phyloP scores from a whole-genome alignment of 2,113 vertebrate genomes.

The Tringa solitaria region DNA sequence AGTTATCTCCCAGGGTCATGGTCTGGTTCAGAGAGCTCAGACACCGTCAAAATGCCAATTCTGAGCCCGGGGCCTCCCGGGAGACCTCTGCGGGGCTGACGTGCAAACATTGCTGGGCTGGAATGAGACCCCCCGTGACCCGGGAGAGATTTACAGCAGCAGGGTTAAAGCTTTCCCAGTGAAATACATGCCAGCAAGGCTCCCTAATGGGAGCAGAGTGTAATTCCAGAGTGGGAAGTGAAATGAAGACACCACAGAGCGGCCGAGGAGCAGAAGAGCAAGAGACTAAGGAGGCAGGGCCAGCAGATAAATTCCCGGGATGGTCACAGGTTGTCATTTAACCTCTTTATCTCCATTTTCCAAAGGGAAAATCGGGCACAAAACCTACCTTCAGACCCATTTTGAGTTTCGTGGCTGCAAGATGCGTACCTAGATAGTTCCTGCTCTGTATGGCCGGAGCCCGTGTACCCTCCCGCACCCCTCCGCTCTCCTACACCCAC shows the following conservation, averaged over 20 bases:
- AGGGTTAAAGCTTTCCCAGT: constrained; percentile 45
- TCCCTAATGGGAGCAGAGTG: neutral
- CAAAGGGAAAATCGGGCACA: rapidly evolving
- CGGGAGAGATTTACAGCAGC: constrained; percentile 12
- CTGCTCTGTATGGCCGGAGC: rapidly evolving
- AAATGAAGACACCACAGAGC: neutral
- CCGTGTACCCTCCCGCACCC: rapidly evolving
- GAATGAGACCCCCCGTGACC: neutral
- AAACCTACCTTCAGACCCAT: rapidly evolving
- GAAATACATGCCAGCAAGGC: neutral
- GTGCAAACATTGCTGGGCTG: neutral
- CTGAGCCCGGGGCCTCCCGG: neutral
- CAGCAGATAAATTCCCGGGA: neutral
- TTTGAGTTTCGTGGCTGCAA: rapidly evolving
- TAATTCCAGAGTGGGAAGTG: neutral
- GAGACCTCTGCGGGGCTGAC: neutral
- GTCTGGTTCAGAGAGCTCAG: neutral
- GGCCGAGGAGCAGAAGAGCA: neutral
- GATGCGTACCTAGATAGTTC: rapidly evolving
- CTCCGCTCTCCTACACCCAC: rapidly evolving
- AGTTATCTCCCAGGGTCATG: neutral
- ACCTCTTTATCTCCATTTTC: neutral
- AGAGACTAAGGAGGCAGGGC: neutral
- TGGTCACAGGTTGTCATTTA: neutral
- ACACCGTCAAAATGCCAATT: neutral